Evolutionary conservation across 2,888 invertebrate genomes (phyloP), one percentile per base, ranked within the genome.

Genomic region (Eristalis intricaria): DNA sequence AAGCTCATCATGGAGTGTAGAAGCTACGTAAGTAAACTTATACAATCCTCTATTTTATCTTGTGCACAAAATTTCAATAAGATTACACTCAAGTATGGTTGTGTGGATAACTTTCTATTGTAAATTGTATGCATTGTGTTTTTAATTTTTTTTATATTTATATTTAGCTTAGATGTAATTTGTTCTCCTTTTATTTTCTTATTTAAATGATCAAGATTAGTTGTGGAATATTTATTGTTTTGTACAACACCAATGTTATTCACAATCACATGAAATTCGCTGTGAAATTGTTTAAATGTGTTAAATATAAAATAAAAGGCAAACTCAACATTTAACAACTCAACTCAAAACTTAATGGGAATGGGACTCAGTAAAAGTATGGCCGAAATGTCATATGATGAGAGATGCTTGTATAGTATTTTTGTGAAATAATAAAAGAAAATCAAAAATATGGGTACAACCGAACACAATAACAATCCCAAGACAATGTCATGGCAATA

Each of bases 201-300:
- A 26, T 66, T 15, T 10, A 35, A 19, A 15, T 19, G 32, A 8
- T 15, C 40, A 22, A 23, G 19, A 22, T 71, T 70, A 5, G 63
- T 50, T 63, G 61, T 23, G 8, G 19, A 50, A 19, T 19, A 50
- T 50, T 50, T 29, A 56, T 35, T 35, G 50, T 71, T 35, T 66
- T 60, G 61, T 61, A 66, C 63, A 78, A 79, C 58, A 65, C 22
- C 63, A 66, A 77, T 35, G 71, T 43, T 78, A 13, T 66, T 85
- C 43, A 73, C 26, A 63, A 86, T 83, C 79, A 87, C 79, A 87
- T 66, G 68, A 56, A 83, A 79, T 83, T 87, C 79, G 79, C 79
- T 87, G 83, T 76, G 86, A 76, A 83, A 66, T 70, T 75, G 74
- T 64, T 63, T 79, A 50, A 35, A 64, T 23, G 56, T 73, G 23